These are phyloP conservation scores for Crematogaster levior DNA, from an alignment of 2,888 invertebrate species.

Conservation along the genomic window DNA sequence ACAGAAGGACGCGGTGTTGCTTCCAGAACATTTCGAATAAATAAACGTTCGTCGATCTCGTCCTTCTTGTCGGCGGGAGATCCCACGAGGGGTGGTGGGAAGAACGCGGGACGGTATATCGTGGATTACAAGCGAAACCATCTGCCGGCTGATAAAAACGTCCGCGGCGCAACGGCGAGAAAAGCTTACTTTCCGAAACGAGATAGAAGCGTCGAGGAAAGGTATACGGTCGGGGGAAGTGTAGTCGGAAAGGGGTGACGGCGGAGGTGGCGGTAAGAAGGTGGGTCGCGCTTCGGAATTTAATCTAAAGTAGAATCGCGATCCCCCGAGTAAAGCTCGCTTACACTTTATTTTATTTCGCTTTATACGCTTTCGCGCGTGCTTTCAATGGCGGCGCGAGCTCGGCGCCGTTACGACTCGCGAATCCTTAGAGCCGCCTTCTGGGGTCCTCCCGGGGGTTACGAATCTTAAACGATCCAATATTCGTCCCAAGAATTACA, in stretches of 20 bases:
- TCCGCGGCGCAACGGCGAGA: constrained; percentile 57
- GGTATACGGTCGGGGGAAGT: background rate
- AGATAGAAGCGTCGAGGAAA: constrained; percentile 56
- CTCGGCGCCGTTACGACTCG: constrained; percentile 25
- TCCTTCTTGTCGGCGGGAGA: constrained; percentile 7
- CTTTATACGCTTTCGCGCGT: constrained; percentile 71
- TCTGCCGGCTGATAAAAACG: constrained; percentile 60
- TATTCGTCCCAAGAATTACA: background rate
- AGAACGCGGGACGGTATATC: constrained; percentile 43
- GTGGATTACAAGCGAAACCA: constrained; percentile 70
- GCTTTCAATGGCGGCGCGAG: constrained; percentile 63
- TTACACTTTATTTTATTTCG: constrained; percentile 76
- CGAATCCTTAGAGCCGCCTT: constrained; percentile 33
- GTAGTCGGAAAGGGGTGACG: background rate
- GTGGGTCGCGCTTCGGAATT: constrained; percentile 77
- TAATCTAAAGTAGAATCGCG: constrained; percentile 82
- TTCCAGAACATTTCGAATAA: background rate
- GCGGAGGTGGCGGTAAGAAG: constrained; percentile 46
- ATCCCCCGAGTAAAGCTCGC: constrained; percentile 69
- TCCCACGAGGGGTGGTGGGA: background rate
- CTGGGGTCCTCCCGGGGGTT: background rate
- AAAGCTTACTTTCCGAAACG: constrained; percentile 70
- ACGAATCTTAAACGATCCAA: constrained; percentile 2
- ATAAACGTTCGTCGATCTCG: constrained; percentile 34
- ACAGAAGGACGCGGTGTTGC: background rate